phyloP scores from a whole-genome alignment of 2,113 vertebrate genomes.

The Cynopterus brachyotis region DNA sequence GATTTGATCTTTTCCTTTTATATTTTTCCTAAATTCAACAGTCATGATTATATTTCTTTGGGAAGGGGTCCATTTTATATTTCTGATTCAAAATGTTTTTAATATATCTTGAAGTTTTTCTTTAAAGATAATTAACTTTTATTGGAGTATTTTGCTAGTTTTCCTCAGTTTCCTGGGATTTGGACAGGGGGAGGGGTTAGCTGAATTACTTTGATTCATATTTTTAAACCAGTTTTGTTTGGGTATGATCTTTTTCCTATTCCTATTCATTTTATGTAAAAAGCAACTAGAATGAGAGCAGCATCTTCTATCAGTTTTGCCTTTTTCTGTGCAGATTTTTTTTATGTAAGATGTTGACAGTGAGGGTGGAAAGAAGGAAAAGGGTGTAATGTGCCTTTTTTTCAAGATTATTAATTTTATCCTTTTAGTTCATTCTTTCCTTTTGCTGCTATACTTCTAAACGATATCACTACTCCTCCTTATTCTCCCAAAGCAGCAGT shows the following conservation, averaged over 20 bases:
- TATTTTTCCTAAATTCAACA: neutral
- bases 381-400: neutral
- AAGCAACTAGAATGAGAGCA: neutral
- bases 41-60: neutral
- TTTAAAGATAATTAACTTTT: neutral
- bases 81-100: neutral
- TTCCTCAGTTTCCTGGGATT: neutral
- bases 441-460: neutral
- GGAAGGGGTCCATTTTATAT: too few relatives aligned
- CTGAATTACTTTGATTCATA: neutral
- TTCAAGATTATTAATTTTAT: neutral
- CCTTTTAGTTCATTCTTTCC: neutral
- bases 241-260: neutral
- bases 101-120: neutral
- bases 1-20: neutral
- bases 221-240: neutral
- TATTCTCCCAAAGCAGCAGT: neutral
- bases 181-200: neutral
- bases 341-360: neutral
- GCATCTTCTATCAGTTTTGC: neutral
- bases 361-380: neutral
- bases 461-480: neutral
- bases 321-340: neutral
- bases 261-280: neutral
- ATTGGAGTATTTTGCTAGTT: neutral